A percentile compares a stretch with the other conserved stretches of the same genome.
Evolutionary conservation across 1,140 invertebrate species (phyloP).

Genomic region (Venustaconcha ellipsiformis): DNA sequence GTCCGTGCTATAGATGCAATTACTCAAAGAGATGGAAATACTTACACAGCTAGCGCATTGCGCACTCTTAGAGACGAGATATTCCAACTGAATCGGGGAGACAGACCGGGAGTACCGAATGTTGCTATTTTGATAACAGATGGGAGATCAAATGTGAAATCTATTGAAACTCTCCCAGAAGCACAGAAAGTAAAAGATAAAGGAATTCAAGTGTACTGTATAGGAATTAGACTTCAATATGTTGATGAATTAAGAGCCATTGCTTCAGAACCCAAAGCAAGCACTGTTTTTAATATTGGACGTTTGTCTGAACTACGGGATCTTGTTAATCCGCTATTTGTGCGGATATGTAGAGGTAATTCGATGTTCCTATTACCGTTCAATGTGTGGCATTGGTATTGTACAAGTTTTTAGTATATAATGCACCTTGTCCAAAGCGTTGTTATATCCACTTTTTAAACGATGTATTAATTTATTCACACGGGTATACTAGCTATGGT

Average conservation of each 20-base stretch:
- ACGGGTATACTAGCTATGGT: too few species aligned
- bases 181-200: conserved; percentile 13
- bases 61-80: conserved; percentile 29
- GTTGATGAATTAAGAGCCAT: conserved; percentile 41
- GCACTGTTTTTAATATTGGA: too few species aligned
- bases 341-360: too few species aligned
- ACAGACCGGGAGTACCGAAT: conserved; percentile 49
- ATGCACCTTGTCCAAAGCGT: too few species aligned
- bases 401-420: too few species aligned
- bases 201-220: conserved; percentile 41
- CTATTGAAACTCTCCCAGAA: conserved; percentile 14
- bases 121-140: conserved; percentile 56
- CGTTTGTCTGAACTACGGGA: too few species aligned
- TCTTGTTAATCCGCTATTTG: too few species aligned
- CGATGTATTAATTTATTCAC: too few species aligned
- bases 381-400: too few species aligned
- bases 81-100: conserved; percentile 41
- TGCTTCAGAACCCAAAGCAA: conserved; percentile 18
- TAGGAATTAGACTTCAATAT: conserved; percentile 41
- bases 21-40: conserved; percentile 42
- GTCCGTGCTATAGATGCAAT: conserved; percentile 43
- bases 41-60: conserved; percentile 44
- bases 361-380: too few species aligned
- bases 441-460: too few species aligned
- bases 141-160: conserved; percentile 35